Base-by-base conservation (phyloP, 2,113 vertebrate genomes). In the Rhinoptilus africanus region DNA sequence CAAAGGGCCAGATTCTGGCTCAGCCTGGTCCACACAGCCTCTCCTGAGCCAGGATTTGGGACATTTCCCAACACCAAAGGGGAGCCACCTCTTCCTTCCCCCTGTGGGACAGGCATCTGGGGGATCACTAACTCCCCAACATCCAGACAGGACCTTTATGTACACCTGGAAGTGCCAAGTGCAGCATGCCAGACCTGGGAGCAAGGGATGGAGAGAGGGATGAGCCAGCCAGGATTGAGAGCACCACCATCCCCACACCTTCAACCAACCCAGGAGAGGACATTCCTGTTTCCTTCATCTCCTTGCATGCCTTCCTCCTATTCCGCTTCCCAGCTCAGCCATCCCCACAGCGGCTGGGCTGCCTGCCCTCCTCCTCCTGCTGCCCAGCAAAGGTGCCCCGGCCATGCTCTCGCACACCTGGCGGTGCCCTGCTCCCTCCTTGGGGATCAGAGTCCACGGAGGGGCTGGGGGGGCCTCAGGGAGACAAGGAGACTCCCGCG, bases 361-460 rank as follows among this genome's bases (percentile, higher is more conserved):
- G 34, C 63, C 30, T 35, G 69, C 21, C 34, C 59, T 73, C 43
- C 74, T 32, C 21, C 32, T 47, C 50, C 51, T 63, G 27, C 35
- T n/a, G 39, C 63, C 45, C 56, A 28, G 35, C 30, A n/a, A 59
- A 79, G 48, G 32, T 18, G 34, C 43, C 28, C 72, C 45, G 4
- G 9, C 62, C 34, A 9, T 0, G 2, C 23, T 78, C 53, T 37
- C 8, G 5, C 43, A 39, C 0, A 9, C 2, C 15, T 37, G 14
- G 24, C 3, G 9, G 17, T 16, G 39, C 27, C 32, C 45, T 39
- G 41, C 16, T 89, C 45, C 62, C 60, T 62, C 4, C 10, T 32
- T 5, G 20, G 17, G n/a, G 16, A 50, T 9, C 4, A 11, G 27
- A 81, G 35, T 47, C 26, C 32, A 4, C 0, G 1, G 28, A 41